phyloP scores from a whole-genome alignment of 2,113 vertebrate species.

The Rutilus rutilus region DNA sequence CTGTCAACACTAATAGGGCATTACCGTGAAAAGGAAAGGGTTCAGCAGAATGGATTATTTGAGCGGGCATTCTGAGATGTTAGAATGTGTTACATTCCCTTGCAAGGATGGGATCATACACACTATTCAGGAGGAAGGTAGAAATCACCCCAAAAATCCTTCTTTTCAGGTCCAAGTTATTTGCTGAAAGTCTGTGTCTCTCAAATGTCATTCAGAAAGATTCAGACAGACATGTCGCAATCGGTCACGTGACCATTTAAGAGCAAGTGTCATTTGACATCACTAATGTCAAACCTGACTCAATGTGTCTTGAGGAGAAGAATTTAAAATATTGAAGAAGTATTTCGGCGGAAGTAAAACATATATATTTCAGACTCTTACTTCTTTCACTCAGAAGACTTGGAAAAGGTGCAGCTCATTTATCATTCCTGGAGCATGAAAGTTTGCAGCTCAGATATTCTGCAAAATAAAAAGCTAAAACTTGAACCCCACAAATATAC shows the following conservation, averaged over 20 bases:
- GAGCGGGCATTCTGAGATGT: not conserved
- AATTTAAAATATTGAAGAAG: not conserved
- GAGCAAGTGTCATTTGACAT: slow-evolving; percentile 17
- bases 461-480: not conserved
- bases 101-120: not conserved
- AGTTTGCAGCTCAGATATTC: not conserved
- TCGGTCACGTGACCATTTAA: not conserved
- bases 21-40: not conserved
- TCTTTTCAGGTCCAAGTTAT: not conserved
- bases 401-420: not conserved
- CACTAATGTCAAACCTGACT: not conserved
- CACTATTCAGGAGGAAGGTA: not conserved
- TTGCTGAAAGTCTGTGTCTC: not conserved
- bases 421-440: not conserved
- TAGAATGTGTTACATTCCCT: not conserved
- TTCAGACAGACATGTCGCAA: not conserved
- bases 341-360: not conserved
- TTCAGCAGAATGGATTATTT: not conserved
- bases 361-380: not conserved
- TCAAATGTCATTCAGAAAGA: slow-evolving; percentile 11
- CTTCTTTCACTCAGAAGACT: not conserved
- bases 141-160: not conserved
- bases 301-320: not conserved
- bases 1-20: not conserved
- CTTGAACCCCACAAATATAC: not conserved